These are phyloP conservation scores for Tiaroga cobitis DNA, from an alignment of 2,797 vertebrate species.

Conservation along the genomic window DNA sequence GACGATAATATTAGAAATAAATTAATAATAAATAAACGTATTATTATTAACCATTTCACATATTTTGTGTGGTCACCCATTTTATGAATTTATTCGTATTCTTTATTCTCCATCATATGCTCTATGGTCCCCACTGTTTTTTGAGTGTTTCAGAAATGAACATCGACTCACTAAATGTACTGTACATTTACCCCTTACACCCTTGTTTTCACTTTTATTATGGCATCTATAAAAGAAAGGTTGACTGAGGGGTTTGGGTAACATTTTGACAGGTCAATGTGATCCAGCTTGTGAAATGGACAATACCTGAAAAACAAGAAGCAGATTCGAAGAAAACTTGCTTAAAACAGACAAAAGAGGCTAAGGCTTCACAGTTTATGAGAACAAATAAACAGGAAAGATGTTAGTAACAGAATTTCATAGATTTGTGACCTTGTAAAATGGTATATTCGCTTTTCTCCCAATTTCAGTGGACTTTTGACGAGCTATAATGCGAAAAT, in stretches of 20 bases:
- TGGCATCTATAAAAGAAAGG: neutral
- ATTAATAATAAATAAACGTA: neutral
- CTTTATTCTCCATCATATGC: neutral
- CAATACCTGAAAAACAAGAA: neutral
- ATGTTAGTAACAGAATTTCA: neutral
- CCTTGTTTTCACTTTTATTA: neutral
- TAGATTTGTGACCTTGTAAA: conserved; percentile 14
- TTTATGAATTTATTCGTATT: neutral
- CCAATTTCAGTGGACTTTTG: neutral
- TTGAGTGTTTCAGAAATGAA: neutral
- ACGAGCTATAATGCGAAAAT: neutral
- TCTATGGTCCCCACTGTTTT: neutral
- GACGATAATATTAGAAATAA: too few species aligned
- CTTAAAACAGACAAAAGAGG: neutral
- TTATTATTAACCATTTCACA: neutral
- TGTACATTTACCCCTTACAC: neutral
- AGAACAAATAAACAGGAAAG: conserved; percentile 1
- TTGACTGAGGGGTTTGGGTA: neutral
- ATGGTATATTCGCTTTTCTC: neutral
- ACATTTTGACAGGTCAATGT: neutral
- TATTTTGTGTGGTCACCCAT: neutral
- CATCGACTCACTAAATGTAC: neutral
- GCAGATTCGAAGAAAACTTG: neutral
- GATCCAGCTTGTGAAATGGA: neutral
- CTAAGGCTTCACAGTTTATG: neutral